A percentile compares a stretch with the other conserved stretches of the same genome.
Evolutionary conservation across 2,113 vertebrate genomes (phyloP).

Genomic region (Tinamus guttatus): DNA sequence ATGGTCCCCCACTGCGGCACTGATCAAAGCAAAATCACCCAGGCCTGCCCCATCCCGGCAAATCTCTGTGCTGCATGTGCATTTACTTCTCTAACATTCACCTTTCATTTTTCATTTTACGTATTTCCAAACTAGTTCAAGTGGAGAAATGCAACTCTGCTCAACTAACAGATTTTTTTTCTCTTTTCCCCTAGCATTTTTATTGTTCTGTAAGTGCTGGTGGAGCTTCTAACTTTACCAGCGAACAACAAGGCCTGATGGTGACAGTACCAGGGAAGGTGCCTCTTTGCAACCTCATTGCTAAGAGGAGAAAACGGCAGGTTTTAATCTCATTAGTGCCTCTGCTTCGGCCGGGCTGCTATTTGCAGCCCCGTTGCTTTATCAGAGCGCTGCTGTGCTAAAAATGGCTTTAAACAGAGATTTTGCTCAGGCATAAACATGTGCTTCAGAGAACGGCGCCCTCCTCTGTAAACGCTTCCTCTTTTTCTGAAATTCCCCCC

Average conservation of each 20-base stretch:
- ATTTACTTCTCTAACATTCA: neutral
- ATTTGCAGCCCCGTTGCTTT: neutral
- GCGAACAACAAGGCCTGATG: accelerated
- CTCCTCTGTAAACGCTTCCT: neutral
- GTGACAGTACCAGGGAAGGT: neutral
- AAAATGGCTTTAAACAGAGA: neutral
- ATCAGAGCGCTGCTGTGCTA: neutral
- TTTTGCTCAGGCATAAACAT: neutral
- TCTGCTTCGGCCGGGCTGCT: neutral
- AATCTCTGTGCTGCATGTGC: neutral
- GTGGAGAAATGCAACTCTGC: accelerated
- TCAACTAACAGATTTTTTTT: neutral
- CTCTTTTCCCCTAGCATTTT: neutral
- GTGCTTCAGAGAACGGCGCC: neutral
- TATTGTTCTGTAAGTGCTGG: neutral
- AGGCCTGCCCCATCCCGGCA: neutral
- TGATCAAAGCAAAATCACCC: neutral
- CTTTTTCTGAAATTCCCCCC: neutral
- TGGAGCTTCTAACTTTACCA: neutral
- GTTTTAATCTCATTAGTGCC: neutral
- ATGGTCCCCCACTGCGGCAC: neutral
- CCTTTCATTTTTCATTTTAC: neutral
- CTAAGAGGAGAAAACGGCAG: neutral
- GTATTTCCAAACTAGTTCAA: neutral
- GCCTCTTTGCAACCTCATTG: neutral